Evolutionary conservation across 2,113 vertebrate species (phyloP).

Genomic region (Mola mola): DNA sequence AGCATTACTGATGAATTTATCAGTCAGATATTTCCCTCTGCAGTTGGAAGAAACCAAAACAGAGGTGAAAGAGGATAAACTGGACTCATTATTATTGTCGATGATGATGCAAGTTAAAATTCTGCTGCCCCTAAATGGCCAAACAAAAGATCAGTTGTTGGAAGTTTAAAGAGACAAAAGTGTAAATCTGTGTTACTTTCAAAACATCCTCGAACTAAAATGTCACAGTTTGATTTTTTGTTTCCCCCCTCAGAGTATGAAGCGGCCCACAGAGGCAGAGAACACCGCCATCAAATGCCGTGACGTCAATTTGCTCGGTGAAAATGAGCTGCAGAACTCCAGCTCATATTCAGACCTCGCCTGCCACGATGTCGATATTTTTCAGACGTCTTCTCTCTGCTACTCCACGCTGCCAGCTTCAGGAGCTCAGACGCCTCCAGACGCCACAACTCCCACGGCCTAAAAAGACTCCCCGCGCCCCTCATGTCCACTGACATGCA

Average conservation of each 20-base stretch:
- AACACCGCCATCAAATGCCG: conserved; percentile 6
- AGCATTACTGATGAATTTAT: too few species aligned
- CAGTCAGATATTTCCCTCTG: too few species aligned
- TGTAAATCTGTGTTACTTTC: background rate
- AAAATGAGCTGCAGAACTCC: background rate
- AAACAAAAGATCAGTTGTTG: too few species aligned
- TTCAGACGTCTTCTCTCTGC: background rate
- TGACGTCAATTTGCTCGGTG: conserved; percentile 29
- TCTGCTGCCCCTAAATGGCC: too few species aligned
- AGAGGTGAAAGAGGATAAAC: too few species aligned
- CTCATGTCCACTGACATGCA: background rate
- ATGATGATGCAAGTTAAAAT: too few species aligned
- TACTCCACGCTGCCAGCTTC: background rate
- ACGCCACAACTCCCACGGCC: background rate
- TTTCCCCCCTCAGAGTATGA: conserved; percentile 21
- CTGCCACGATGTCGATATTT: conserved; percentile 1
- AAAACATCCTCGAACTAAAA: background rate
- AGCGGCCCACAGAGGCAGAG: background rate
- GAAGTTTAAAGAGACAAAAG: background rate
- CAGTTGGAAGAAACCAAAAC: too few species aligned
- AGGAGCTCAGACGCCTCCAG: background rate
- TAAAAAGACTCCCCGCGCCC: background rate
- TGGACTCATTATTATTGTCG: too few species aligned
- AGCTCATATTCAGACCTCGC: background rate
- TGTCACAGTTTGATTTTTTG: background rate